Evolutionary conservation across 2,797 vertebrate genomes (phyloP).

Genomic region (Alcedo atthis): DNA sequence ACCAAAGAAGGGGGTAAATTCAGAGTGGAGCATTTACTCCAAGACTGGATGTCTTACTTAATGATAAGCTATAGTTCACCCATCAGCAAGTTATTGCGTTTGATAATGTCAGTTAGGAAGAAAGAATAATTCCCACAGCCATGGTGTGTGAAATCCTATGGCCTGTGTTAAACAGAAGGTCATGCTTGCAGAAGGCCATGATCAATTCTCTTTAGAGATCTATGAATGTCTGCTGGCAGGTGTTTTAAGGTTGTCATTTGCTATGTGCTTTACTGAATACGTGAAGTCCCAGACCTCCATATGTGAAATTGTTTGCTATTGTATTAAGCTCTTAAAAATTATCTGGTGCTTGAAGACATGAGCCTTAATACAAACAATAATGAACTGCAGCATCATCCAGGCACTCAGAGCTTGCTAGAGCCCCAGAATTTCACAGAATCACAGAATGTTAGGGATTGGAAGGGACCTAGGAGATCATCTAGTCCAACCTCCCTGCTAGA

Average conservation of each 20-base stretch:
- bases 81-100: conserved; percentile 9
- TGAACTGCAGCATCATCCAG: not conserved
- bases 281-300: not conserved
- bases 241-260: not conserved
- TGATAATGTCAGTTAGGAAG: conserved; percentile 1
- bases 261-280: not conserved
- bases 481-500: too few relatives aligned
- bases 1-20: conserved; percentile 16
- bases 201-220: conserved; percentile 2
- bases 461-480: too few relatives aligned
- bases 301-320: not conserved
- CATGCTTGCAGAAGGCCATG: not conserved
- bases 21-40: not conserved
- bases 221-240: not conserved
- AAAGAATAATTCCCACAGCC: conserved; percentile 13
- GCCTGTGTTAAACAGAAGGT: conserved; percentile 27
- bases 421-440: not conserved
- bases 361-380: not conserved
- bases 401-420: not conserved
- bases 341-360: not conserved
- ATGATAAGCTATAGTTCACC: conserved; percentile 3
- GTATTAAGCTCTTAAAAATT: not conserved
- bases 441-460: too few relatives aligned
- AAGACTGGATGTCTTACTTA: not conserved
- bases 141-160: conserved; percentile 8